phyloP scores from a whole-genome alignment of 2,113 vertebrate species.

The Pelusios castaneus region DNA sequence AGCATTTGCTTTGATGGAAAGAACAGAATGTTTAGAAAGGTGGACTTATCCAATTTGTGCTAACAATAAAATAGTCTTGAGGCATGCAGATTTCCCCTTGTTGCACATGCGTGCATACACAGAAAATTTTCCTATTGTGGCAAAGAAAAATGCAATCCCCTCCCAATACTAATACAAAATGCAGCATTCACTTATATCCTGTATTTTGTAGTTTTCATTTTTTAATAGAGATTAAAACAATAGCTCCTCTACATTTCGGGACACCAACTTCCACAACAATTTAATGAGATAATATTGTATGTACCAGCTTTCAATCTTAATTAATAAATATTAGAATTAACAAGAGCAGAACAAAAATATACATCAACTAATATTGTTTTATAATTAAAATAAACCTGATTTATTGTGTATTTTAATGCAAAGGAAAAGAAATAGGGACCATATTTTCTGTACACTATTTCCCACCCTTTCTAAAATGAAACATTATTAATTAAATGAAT shows the following conservation, averaged over 20 bases:
- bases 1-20: background rate
- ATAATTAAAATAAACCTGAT: conserved; percentile 68
- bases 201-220: background rate
- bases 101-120: background rate
- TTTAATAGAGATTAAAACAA: conserved; percentile 14
- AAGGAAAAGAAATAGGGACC: conserved; percentile 53
- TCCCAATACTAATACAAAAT: background rate
- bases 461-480: conserved; percentile 14
- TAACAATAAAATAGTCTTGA: background rate
- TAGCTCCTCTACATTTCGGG: conserved; percentile 34
- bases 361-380: conserved; percentile 42
- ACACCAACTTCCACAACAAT: background rate
- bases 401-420: conserved; percentile 32
- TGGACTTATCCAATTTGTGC: background rate
- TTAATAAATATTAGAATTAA: conserved; percentile 49
- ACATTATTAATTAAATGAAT: conserved; percentile 53
- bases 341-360: conserved; percentile 49
- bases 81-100: background rate
- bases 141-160: background rate
- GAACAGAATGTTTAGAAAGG: background rate
- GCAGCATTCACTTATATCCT: background rate
- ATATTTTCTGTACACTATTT: conserved; percentile 30
- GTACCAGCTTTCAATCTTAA: background rate
- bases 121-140: background rate
- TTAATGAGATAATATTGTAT: conserved; percentile 10